Percentiles rank a stretch among this genome's conserved stretches.
These are phyloP conservation scores for Malurus elegans DNA, from an alignment of 2,113 vertebrate species.

Conservation along the genomic window DNA sequence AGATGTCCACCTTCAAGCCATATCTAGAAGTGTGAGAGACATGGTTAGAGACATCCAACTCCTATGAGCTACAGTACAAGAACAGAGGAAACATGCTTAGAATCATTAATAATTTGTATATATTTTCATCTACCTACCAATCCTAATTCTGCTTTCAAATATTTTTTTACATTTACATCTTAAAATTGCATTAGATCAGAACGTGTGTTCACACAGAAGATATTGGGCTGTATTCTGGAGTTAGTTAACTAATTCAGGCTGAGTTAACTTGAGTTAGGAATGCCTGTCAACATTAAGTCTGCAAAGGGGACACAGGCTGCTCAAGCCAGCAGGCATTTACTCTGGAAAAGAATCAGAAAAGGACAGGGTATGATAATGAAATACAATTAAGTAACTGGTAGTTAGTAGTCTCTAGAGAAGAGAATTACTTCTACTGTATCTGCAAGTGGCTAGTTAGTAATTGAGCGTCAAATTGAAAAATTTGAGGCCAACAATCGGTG, in stretches of 20 bases:
- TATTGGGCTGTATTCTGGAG: background rate
- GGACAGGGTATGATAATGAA: background rate
- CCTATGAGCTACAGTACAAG: background rate
- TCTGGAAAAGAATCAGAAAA: background rate
- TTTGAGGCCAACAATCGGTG: background rate
- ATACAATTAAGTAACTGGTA: background rate
- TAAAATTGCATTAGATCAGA: background rate
- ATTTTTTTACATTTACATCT: background rate
- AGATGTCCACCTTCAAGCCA: constrained; percentile 96
- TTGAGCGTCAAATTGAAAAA: background rate
- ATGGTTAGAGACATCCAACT: constrained; percentile 14
- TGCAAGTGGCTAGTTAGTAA: background rate
- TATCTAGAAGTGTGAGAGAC: constrained; percentile 79
- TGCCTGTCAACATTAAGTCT: background rate
- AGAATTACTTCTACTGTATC: background rate
- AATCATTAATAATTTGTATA: background rate
- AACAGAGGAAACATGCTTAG: background rate
- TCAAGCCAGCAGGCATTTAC: background rate
- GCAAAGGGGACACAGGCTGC: background rate
- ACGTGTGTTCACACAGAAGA: background rate
- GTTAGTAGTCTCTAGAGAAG: background rate
- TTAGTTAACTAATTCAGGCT: background rate
- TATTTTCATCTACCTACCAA: background rate
- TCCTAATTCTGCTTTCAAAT: background rate
- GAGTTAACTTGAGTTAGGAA: background rate